phyloP scores from a whole-genome alignment of 2,113 vertebrate genomes.

The Thamnophis sirtalis region DNA sequence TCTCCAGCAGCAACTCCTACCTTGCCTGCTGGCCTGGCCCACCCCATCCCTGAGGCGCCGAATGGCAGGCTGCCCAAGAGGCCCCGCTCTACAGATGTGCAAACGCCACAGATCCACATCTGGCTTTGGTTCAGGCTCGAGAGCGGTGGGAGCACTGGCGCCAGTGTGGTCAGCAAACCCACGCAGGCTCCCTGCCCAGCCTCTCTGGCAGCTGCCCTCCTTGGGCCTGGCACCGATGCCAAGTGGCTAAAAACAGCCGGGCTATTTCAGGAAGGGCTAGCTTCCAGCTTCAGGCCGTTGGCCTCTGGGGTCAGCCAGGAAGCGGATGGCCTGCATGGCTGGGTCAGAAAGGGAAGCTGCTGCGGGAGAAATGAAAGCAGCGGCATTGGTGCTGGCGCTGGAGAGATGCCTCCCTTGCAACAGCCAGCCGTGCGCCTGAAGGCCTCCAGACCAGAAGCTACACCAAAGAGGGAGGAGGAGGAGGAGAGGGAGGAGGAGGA shows the following conservation, averaged over 20 bases:
- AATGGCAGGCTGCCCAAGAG: conserved; percentile 5
- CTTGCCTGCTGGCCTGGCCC: background rate
- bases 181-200: conserved; percentile 45
- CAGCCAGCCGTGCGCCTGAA: background rate
- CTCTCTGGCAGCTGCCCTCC: conserved; percentile 46
- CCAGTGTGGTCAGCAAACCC: conserved; percentile 65
- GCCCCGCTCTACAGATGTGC: background rate
- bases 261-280: conserved; percentile 55
- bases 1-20: background rate
- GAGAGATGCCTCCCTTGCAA: background rate
- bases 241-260: conserved; percentile 10
- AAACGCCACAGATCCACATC: conserved; percentile 13
- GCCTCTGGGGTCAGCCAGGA: conserved; percentile 4
- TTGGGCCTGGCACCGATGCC: conserved; percentile 48
- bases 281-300: background rate
- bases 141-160: conserved; percentile 60
- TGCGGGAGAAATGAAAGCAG: background rate
- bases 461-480: background rate
- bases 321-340: background rate
- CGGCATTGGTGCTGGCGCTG: background rate
- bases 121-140: conserved; percentile 28
- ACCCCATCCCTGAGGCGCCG: background rate
- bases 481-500: background rate
- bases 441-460: background rate
- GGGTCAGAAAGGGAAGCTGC: background rate